Percentiles rank a stretch among this genome's conserved stretches.
phyloP scores from a whole-genome alignment of 2,797 vertebrate species.

The Nothura maculosa region DNA sequence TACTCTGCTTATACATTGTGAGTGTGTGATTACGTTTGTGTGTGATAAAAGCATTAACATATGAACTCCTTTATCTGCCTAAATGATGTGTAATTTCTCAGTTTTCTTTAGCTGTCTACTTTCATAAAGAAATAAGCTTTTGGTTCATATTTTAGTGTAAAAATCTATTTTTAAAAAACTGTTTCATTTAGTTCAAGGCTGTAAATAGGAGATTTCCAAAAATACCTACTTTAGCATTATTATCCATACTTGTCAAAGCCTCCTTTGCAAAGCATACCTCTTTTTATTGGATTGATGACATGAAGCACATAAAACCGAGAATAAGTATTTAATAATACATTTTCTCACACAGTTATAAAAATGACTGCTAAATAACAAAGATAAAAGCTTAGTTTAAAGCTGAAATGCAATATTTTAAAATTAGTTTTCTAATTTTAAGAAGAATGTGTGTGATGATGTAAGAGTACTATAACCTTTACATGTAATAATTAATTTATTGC shows the following conservation, averaged over 20 bases:
- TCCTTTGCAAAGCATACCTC: neutral
- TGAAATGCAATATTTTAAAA: neutral
- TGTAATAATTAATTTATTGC: neutral
- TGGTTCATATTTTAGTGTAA: neutral
- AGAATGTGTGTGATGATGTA: neutral
- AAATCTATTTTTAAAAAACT: neutral
- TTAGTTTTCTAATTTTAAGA: neutral
- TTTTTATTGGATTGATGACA: neutral
- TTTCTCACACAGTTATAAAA: neutral
- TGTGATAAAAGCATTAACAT: neutral
- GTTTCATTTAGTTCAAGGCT: neutral
- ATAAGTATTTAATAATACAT: neutral
- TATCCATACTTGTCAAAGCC: neutral
- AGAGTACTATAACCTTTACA: neutral
- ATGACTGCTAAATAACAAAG: neutral
- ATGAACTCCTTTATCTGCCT: slow-evolving; percentile 3
- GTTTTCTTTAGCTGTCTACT: neutral
- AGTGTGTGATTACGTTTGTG: neutral
- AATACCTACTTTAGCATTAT: neutral
- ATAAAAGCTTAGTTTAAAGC: neutral
- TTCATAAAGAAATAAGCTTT: neutral
- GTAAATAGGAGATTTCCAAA: neutral
- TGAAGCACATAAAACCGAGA: neutral
- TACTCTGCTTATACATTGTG: neutral
- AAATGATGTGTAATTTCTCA: neutral